These are phyloP conservation scores for Schlechtendalia chinensis DNA, from an alignment of 1,140 invertebrate species.

Conservation along the genomic window DNA sequence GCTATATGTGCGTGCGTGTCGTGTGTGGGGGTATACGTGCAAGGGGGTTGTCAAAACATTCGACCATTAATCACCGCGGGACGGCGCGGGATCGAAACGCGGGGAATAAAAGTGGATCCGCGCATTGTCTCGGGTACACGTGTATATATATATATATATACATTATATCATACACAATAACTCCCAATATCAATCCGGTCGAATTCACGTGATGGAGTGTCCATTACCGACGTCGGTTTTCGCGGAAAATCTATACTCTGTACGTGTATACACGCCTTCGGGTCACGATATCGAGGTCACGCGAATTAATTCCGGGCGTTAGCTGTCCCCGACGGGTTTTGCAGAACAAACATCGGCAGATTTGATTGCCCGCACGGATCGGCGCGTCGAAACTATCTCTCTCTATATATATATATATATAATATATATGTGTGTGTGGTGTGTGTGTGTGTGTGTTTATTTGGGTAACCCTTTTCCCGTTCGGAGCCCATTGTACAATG, in stretches of 20 bases:
- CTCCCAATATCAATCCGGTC: conserved; percentile 34
- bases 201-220: conserved; percentile 46
- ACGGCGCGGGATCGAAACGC: not conserved
- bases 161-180: conserved; percentile 6
- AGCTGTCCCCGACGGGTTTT: not conserved
- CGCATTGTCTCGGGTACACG: not conserved
- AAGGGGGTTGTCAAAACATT: conserved; percentile 44
- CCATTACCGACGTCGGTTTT: conserved; percentile 37
- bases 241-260: not conserved
- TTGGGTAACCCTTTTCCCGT: too few relatives aligned
- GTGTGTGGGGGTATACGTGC: too few relatives aligned
- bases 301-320: conserved; percentile 27
- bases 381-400: too few relatives aligned
- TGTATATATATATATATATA: too few relatives aligned
- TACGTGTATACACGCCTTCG: not conserved
- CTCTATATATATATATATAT: too few relatives aligned
- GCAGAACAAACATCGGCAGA: conserved; percentile 9
- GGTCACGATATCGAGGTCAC: conserved; percentile 15
- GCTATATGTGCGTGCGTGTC: too few relatives aligned
- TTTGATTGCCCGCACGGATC: not conserved
- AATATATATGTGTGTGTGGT: too few relatives aligned
- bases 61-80: conserved; percentile 39
- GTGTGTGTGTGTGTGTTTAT: too few relatives aligned
- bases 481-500: too few relatives aligned
- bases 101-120: conserved; percentile 22